These are phyloP conservation scores for Archips xylosteana DNA, from an alignment of 2,888 invertebrate genomes.

Conservation along the genomic window DNA sequence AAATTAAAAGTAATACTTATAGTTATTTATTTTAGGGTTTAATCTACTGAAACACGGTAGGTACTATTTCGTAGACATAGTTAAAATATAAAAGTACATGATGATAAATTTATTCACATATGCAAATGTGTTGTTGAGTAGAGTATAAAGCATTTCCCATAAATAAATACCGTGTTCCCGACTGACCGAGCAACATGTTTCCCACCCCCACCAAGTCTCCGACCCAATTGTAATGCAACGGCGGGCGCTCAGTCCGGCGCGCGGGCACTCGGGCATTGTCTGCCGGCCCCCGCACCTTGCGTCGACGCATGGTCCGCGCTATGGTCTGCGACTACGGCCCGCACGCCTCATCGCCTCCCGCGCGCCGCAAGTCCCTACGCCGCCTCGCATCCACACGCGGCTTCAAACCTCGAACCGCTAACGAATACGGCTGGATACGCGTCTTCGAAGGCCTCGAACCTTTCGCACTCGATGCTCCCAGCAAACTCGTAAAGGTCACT, in stretches of 20 bases:
- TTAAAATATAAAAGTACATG: no score
- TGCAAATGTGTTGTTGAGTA: slow-evolving; percentile 24
- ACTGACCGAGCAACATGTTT: slow-evolving; percentile 79
- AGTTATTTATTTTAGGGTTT: no score
- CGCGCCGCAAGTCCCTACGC: slow-evolving; percentile 77
- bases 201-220: slow-evolving; percentile 82
- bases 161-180: slow-evolving; percentile 76
- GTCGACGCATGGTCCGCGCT: slow-evolving; percentile 62
- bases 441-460: slow-evolving; percentile 86
- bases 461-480: slow-evolving; percentile 80
- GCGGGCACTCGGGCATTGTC: slow-evolving; percentile 63
- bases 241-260: slow-evolving; percentile 66
- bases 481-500: slow-evolving; percentile 84
- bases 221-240: slow-evolving; percentile 82
- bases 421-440: slow-evolving; percentile 86
- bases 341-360: slow-evolving; percentile 81
- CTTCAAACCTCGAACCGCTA: slow-evolving; percentile 66
- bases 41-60: not conserved
- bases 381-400: slow-evolving; percentile 83
- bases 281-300: slow-evolving; percentile 68
- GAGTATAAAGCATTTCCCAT: slow-evolving; percentile 52
- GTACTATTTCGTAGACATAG: not conserved
- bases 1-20: not conserved
- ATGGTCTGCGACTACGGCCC: slow-evolving; percentile 82
- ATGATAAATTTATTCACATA: slow-evolving; percentile 13